Conservation (phyloP, 2,888 invertebrate genomes). For the Xanthorhoe designata region DNA sequence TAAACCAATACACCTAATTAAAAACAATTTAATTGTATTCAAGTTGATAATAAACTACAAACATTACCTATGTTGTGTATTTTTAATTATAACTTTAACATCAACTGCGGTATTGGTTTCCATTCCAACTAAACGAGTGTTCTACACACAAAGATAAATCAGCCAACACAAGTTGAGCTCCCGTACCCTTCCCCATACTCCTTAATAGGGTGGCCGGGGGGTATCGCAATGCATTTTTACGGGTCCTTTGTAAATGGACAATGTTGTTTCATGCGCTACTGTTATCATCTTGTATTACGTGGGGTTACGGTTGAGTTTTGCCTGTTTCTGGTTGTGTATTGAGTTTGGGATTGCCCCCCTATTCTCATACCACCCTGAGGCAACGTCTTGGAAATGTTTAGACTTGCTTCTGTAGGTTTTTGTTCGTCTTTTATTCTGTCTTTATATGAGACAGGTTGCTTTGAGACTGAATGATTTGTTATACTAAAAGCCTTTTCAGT, state of each 20-base stretch:
- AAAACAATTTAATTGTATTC: background rate
- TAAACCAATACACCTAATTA: background rate
- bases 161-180: conserved; percentile 51
- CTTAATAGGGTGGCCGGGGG: conserved; percentile 44
- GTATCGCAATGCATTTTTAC: conserved; percentile 60
- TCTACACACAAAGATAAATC: conserved; percentile 54
- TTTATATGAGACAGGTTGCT: conserved; percentile 64
- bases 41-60: background rate
- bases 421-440: conserved; percentile 76
- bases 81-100: conserved; percentile 24
- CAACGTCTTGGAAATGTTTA: conserved; percentile 81
- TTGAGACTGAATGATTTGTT: conserved; percentile 44
- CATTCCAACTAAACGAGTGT: conserved; percentile 62
- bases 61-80: conserved; percentile 19
- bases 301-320: conserved; percentile 51
- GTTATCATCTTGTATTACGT: background rate
- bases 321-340: conserved; percentile 20
- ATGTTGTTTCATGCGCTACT: conserved; percentile 28
- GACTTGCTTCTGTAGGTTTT: conserved; percentile 75
- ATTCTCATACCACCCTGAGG: conserved; percentile 53
- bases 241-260: conserved; percentile 67
- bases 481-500: conserved; percentile 40
- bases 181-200: conserved; percentile 43
- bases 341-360: conserved; percentile 48
- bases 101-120: conserved; percentile 48